These are phyloP conservation scores for Bucco capensis DNA, from an alignment of 2,113 vertebrate species.

Conservation along the genomic window DNA sequence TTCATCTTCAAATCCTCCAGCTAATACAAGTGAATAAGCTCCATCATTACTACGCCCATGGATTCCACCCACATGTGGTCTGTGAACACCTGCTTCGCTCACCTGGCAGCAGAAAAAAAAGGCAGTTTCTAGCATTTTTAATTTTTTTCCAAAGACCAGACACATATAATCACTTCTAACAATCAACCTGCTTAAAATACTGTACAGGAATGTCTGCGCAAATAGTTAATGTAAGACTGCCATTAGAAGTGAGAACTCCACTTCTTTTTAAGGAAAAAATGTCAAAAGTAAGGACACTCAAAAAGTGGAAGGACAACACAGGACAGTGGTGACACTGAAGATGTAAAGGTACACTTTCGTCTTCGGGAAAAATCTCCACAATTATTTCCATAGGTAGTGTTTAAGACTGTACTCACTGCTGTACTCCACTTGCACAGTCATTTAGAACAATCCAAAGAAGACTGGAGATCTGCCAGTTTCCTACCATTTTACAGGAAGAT, in stretches of 20 bases:
- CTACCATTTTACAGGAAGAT: background rate
- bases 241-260: background rate
- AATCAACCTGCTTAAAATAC: background rate
- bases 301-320: background rate
- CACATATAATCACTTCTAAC: background rate
- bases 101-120: slow-evolving; percentile 77
- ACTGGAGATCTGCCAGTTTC: background rate
- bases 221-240: background rate
- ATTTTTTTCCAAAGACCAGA: background rate
- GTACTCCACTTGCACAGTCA: background rate
- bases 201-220: background rate
- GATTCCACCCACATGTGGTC: slow-evolving; percentile 96
- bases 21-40: slow-evolving; percentile 93
- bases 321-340: background rate
- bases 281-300: background rate
- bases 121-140: background rate
- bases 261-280: background rate
- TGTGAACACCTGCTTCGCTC: slow-evolving; percentile 96
- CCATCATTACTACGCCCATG: slow-evolving; percentile 97
- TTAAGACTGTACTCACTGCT: background rate
- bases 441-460: background rate
- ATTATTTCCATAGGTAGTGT: background rate
- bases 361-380: background rate
- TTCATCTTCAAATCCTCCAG: slow-evolving; percentile 98
- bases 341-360: background rate